Evolutionary conservation across 1,140 invertebrate species (phyloP), one percentile per base, ranked within the genome.

Genomic region (Leptinotarsa undecemlineata): DNA sequence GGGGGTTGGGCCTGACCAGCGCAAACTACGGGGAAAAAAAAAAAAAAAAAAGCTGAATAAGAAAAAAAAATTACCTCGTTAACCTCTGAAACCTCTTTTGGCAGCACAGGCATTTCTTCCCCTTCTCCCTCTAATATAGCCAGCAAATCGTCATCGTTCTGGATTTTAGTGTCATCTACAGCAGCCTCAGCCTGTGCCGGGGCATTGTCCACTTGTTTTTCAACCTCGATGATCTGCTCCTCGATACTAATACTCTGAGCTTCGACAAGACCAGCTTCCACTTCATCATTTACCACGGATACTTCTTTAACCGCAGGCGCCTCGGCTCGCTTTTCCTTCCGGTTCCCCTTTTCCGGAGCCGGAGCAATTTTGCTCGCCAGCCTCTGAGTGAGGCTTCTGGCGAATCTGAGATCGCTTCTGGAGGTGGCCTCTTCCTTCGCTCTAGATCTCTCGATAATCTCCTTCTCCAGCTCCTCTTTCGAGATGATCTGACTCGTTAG

Each of bases 401-500:
- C 81, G 80, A 86, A 85, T 57, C 81, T 75, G 20, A 80, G 74
- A 73, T 83, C 79, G 57, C 66, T 75, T 17, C 70, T 76, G 19
- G 61, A 67, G 67, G n/a, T 15, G 8, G 51, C 57, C 48, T 68
- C 64, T 21, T 69, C 67, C 68, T 74, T 72, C 20, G 51, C 23
- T 62, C 66, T 61, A 42, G 67, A 68, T 60, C 87, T 77, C 76
- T 87, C 84, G 19, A 87, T 74, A 42, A 88, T 81, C 79, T 88
- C 87, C 70, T 86, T 80, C 47, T 87, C 85, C 61, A 88, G 85
- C 78, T 88, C 87, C 48, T 85, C 81, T 76, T 86, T 85, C 4
- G 84, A 85, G 4, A 87, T 84, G 42, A 88, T 87, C 70, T 86
- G 85, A 80, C 86, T 87, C 8, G 85, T 86, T 19, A 87, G 76